Evolutionary conservation across 35 echinoderm and acorn worm genomes (phyloP), one percentile per base, ranked within the genome.

Genomic region (Ophiothrix spiculata): DNA sequence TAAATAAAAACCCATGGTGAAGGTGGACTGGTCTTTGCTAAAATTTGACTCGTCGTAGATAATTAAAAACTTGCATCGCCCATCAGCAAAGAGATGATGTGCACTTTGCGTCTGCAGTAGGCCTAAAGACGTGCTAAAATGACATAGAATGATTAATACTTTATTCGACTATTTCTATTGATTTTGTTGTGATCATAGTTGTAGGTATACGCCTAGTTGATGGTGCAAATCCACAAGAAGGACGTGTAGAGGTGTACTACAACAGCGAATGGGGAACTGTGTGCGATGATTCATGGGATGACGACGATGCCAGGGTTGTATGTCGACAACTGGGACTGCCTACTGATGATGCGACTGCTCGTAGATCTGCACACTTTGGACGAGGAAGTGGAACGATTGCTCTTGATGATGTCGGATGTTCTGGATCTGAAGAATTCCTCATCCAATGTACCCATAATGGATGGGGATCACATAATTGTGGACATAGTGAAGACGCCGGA

Each of bases 171-270:
- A 15, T 15, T 60, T 60, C 56, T n/a, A 60, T n/a, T 60, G 13
- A 60, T 15, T 15, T 13, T n/a, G n/a, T n/a, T n/a, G n/a, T n/a
- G n/a, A 63, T 63, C 56, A 63, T 15, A 63, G 28, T 63, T 31
- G 73, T 75, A 10, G 29, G n/a, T 33, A 75, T 79, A 36, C 77
- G 77, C n/a, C 77, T 79, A 23, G 32, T 79, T 31, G 23, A 79
- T 39, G 77, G 77, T 4, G 37, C 32, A 4, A 23, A 12, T 6
- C 32, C 37, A 3, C 25, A 79, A n/a, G 77, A 79, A 25, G 77
- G 77, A 33, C 31, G 77, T 25, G 77, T 79, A 39, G 77, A 79
- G 37, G 77, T 79, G 32, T 79, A 79, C 77, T 39, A 36, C 77
- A 3, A 37, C 25, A 25, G 77, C 37, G 37, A 79, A 29, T 79